A percentile compares a stretch with the other conserved stretches of the same genome.
Conservation (phyloP, 2,888 invertebrate species). For the Pediacus dermestoides region DNA sequence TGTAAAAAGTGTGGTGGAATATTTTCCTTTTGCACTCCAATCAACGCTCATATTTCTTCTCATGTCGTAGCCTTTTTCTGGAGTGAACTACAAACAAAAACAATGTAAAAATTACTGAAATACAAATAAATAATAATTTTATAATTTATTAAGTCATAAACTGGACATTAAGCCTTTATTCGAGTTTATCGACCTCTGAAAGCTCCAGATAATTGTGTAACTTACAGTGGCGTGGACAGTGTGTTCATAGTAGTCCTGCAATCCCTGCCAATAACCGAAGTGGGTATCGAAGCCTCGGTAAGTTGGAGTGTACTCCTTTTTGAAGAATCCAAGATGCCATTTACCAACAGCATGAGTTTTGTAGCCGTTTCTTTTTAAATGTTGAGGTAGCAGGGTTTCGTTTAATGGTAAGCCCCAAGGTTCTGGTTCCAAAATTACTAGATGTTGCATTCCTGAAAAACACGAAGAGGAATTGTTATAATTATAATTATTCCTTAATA, state of each 20-base stretch:
- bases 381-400: slow-evolving; percentile 58
- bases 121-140: slow-evolving; percentile 4
- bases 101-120: slow-evolving; percentile 1
- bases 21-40: slow-evolving; percentile 56
- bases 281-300: slow-evolving; percentile 76
- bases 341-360: slow-evolving; percentile 76
- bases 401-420: slow-evolving; percentile 69
- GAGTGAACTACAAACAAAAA: slow-evolving; percentile 39
- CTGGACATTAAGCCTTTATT: slow-evolving; percentile 1
- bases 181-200: slow-evolving; percentile 5
- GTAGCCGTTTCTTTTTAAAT: slow-evolving; percentile 67
- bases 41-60: slow-evolving; percentile 56
- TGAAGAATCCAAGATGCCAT: slow-evolving; percentile 82
- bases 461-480: slow-evolving; percentile 3
- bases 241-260: slow-evolving; percentile 75
- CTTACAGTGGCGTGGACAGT: slow-evolving; percentile 52
- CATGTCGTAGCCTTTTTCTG: slow-evolving; percentile 59
- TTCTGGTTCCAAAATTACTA: slow-evolving; percentile 65
- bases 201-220: too few species aligned
- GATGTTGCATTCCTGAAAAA: slow-evolving; percentile 66
- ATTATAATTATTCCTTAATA: slow-evolving; percentile 1
- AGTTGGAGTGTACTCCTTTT: slow-evolving; percentile 67
- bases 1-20: slow-evolving; percentile 65
- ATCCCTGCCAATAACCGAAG: slow-evolving; percentile 81
- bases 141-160: slow-evolving; percentile 2